A percentile compares a stretch with the other conserved stretches of the same genome.
Conservation (phyloP, 1,140 invertebrate genomes). For the Pseudomyrmex cubaensis region DNA sequence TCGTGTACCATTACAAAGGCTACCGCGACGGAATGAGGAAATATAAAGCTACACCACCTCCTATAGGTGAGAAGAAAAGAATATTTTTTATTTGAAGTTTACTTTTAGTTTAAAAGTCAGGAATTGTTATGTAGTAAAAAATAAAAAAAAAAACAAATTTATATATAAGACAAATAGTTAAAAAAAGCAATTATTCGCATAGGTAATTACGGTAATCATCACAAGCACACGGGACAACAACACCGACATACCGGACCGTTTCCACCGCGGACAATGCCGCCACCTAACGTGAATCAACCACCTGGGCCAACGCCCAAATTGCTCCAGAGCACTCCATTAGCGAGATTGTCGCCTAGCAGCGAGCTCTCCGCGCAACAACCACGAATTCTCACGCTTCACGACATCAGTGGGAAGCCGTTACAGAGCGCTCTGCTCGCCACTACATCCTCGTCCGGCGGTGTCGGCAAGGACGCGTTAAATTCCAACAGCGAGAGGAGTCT, state of each 20-base stretch:
- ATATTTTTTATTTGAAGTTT: background rate
- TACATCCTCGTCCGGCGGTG: constrained; percentile 93
- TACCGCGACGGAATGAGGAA: constrained; percentile 94
- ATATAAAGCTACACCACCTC: constrained; percentile 93
- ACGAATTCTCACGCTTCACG: constrained; percentile 95
- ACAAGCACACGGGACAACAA: constrained; percentile 91
- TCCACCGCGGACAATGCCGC: constrained; percentile 88
- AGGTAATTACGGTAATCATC: constrained; percentile 88
- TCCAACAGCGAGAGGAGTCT: constrained; percentile 95
- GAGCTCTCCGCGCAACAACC: constrained; percentile 96
- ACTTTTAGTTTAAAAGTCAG: too few species aligned
- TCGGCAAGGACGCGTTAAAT: constrained; percentile 92
- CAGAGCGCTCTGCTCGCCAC: constrained; percentile 95
- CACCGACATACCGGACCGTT: constrained; percentile 90
- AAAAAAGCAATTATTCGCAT: background rate
- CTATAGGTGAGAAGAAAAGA: constrained; percentile 82
- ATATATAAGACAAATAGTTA: too few species aligned
- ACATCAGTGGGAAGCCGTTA: constrained; percentile 96
- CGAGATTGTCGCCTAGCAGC: constrained; percentile 95
- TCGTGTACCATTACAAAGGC: constrained; percentile 98
- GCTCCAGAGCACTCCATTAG: constrained; percentile 95
- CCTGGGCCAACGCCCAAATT: constrained; percentile 87
- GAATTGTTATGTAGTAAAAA: too few species aligned
- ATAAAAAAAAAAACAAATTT: too few species aligned
- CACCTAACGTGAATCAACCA: constrained; percentile 88